These are phyloP conservation scores for Coccyzus lansbergi DNA, from an alignment of 2,797 vertebrate genomes.

Conservation along the genomic window DNA sequence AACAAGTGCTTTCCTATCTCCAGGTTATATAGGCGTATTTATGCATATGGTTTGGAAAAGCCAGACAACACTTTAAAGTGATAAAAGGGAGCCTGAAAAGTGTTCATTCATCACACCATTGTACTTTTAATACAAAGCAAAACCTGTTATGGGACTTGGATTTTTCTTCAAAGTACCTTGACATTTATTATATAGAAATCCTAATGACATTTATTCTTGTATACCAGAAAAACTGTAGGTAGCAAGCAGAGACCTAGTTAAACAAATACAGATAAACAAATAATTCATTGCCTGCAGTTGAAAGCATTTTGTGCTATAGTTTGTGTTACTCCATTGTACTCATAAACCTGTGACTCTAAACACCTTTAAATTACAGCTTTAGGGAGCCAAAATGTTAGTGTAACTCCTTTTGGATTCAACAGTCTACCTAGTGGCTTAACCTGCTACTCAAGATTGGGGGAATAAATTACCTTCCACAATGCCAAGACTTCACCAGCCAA, in stretches of 20 bases:
- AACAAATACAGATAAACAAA: conserved; percentile 1
- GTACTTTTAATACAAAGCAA: conserved; percentile 4
- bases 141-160: conserved; percentile 17
- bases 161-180: conserved; percentile 5
- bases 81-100: conserved; percentile 37
- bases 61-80: not conserved
- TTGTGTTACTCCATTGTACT: not conserved
- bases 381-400: conserved; percentile 18
- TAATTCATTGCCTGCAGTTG: not conserved
- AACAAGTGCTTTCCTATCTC: conserved; percentile 64
- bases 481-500: conserved; percentile 7
- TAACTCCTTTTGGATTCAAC: conserved; percentile 29
- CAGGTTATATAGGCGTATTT: conserved; percentile 26
- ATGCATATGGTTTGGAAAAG: conserved; percentile 30
- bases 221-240: not conserved
- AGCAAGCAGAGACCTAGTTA: not conserved
- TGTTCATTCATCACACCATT: conserved; percentile 3
- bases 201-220: not conserved
- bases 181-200: not conserved
- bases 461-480: conserved; percentile 31
- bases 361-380: conserved; percentile 26
- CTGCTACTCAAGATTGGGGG: conserved; percentile 28
- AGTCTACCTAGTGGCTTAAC: conserved; percentile 27
- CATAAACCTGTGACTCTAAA: not conserved
- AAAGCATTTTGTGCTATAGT: not conserved